Percentiles rank a stretch among this genome's conserved stretches.
phyloP scores from a whole-genome alignment of 2,888 invertebrate genomes.

The Axea sp. region DNA sequence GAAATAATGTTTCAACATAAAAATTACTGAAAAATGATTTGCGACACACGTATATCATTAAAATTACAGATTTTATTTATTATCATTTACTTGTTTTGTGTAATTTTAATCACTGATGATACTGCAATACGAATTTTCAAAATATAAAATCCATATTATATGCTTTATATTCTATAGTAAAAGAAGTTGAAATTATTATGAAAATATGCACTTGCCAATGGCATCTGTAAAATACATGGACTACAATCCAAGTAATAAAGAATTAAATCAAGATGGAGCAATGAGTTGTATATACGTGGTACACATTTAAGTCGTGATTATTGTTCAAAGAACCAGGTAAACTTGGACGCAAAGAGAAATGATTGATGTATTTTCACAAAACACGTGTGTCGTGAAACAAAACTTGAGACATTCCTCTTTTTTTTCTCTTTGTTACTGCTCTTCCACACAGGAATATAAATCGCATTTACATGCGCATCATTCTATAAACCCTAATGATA shows the following conservation, averaged over 20 bases:
- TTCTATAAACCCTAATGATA: slow-evolving; percentile 42
- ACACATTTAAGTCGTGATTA: slow-evolving; percentile 15
- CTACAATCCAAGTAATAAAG: too few species aligned
- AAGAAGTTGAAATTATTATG: too few species aligned
- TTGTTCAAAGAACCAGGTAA: background rate
- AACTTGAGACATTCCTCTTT: slow-evolving; percentile 2
- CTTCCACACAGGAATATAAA: slow-evolving; percentile 42
- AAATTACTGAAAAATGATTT: too few species aligned
- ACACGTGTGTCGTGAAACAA: slow-evolving; percentile 19
- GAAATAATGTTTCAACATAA: too few species aligned
- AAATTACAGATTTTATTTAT: too few species aligned
- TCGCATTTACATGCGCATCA: slow-evolving; percentile 37
- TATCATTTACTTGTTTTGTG: too few species aligned
- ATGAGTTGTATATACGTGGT: too few species aligned
- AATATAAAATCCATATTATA: too few species aligned
- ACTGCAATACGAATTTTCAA: slow-evolving; percentile 3
- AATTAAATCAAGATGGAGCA: too few species aligned
- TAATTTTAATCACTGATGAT: slow-evolving; percentile 7
- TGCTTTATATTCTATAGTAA: too few species aligned
- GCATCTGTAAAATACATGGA: too few species aligned
- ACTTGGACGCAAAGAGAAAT: background rate
- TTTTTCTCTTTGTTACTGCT: slow-evolving; percentile 7
- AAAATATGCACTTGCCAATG: too few species aligned
- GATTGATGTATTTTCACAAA: slow-evolving; percentile 23
- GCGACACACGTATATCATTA: slow-evolving; percentile 6